A percentile compares a stretch with the other conserved stretches of the same genome.
Conservation (phyloP, 2,888 invertebrate species). For the Diaprepes abbreviatus region DNA sequence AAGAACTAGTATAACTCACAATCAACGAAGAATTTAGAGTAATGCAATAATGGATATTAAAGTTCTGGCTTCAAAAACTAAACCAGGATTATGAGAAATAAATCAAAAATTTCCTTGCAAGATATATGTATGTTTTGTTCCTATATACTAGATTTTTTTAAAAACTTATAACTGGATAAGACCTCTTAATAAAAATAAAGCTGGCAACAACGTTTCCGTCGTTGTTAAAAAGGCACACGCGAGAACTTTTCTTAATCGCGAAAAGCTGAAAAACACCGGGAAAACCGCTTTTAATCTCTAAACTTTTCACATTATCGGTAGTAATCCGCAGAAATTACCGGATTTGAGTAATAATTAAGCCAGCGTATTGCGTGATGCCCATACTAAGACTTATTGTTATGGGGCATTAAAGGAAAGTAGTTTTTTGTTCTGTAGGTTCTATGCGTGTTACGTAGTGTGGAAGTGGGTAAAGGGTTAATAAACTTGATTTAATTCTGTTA, state of each 20-base stretch:
- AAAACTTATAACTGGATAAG: too few species aligned
- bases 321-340: constrained; percentile 44
- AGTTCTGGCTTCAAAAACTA: too few species aligned
- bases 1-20: too few species aligned
- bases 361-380: constrained; percentile 35
- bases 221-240: constrained; percentile 30
- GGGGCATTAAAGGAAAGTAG: not conserved
- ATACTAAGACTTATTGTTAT: constrained; percentile 14
- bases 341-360: constrained; percentile 39
- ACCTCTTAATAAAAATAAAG: too few species aligned
- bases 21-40: too few species aligned
- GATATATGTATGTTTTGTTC: too few species aligned
- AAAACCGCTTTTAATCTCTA: constrained; percentile 33
- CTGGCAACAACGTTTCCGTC: not conserved
- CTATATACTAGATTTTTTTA: too few species aligned
- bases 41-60: too few species aligned
- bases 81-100: too few species aligned
- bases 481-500: not conserved
- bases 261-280: constrained; percentile 31
- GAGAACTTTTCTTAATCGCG: constrained; percentile 35
- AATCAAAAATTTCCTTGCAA: too few species aligned
- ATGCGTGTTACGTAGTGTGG: not conserved
- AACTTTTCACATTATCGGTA: constrained; percentile 44
- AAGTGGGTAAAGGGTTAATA: not conserved
- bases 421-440: not conserved